Evolutionary conservation across 2,888 invertebrate genomes (phyloP), one percentile per base, ranked within the genome.

Genomic region (Incurvaria masculella): DNA sequence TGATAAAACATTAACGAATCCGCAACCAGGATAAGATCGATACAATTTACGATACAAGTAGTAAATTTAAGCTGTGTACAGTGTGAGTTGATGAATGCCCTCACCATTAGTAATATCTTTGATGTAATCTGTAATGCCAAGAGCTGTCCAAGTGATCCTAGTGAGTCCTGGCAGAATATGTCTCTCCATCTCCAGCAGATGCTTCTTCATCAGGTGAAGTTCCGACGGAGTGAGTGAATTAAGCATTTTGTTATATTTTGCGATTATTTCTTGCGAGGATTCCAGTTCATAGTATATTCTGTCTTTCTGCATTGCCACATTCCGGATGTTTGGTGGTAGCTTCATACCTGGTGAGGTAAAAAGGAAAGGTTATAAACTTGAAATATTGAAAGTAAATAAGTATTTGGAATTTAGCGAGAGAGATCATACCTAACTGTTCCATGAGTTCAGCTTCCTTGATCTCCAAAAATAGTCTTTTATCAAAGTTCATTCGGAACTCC

Each of bases 121-220:
- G 40, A 78, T 75, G 63, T 89, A 96, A 51, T 91, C 89, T 16
- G 75, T 73, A 41, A 95, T 91, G 21, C 89, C 88, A 14, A 94
- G 78, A 0, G 93, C 91, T 52, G 87, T 88, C 95, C 96, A 96
- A 42, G 89, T 90, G 48, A 93, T 85, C 21, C 94, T 81, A 2
- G 86, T 87, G 1, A 91, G 72, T 0, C 95, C 95, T 2, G 92
- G 91, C 58, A 91, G 83, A 44, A 93, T 86, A 45, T 85, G 80
- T 33, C 86, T 79, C 63, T 93, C 92, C 52, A 88, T 84, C 51
- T 88, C 83, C 55, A 83, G 72, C 1, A 92, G 74, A 55, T 85
- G 85, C 14, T 80, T 81, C 55, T 86, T 85, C 63, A 91, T 69
- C 47, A 92, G 81, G 51, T 84, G 78, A 1, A 87, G 81, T 72